Evolutionary conservation across 2,888 invertebrate genomes (phyloP), one percentile per base, ranked within the genome.

Genomic region (Furcula furcula): DNA sequence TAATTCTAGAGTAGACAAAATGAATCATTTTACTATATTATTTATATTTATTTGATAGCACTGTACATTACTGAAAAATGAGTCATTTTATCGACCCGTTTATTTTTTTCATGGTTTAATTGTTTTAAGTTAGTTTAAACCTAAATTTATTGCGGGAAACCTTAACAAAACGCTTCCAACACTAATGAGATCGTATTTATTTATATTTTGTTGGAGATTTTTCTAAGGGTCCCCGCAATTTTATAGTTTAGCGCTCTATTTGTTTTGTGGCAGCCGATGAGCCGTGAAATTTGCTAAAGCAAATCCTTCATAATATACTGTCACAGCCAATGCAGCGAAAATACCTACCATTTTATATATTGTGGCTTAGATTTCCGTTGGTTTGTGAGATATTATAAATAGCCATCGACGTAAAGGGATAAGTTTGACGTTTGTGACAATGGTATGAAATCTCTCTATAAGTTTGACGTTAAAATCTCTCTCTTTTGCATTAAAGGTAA

Each of bases 151-250:
- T 58, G 44, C 55, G 56, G 50, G 56, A 62, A 53, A 47, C 54
- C 61, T 58, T 66, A 44, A 54, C 61, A 54, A 46, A 58, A 49
- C 35, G 7, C 22, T 61, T 57, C 55, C 65, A 54, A 55, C 46
- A 31, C 10, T 52, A 40, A 56, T 77, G 76, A 77, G 76, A 77
- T 77, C 76, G 73, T 40, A 53, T 64, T 61, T 48, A 46, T 58
- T 67, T 55, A 40, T 48, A 40, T 53, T n/a, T n/a, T 48, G 55
- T 53, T 53, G 55, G 52, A 53, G 46, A 42, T 35, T 35, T 20
- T 38, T 19, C 36, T 49, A 60, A 56, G 57, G 40, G 34, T 60
- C 53, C 50, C 22, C 50, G 46, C 44, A 56, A 60, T 59, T 52
- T 38, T 45, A 46, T 2, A 14, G 7, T 5, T 6, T 20, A 3